Evolutionary conservation across 2,797 vertebrate species (phyloP).

Genomic region (Falco cherrug): DNA sequence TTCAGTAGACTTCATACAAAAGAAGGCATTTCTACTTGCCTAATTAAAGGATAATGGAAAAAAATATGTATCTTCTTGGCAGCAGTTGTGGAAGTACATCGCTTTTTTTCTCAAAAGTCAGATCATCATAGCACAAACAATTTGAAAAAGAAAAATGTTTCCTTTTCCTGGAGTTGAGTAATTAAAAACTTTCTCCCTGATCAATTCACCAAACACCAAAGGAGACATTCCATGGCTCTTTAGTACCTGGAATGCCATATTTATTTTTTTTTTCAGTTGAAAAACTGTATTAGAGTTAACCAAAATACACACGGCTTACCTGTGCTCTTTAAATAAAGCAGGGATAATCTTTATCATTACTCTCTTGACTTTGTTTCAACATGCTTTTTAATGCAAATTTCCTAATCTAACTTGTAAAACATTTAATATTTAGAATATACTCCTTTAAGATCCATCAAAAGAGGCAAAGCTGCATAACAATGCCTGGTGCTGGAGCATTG

Average conservation of each 20-base stretch:
- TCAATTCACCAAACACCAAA: background rate
- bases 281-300: background rate
- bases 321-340: background rate
- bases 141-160: conserved; percentile 22
- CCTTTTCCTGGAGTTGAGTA: background rate
- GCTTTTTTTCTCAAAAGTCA: background rate
- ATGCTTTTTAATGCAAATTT: conserved; percentile 69
- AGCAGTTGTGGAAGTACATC: background rate
- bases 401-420: conserved; percentile 75
- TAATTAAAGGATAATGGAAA: background rate
- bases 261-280: background rate
- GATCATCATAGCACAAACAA: background rate
- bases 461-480: conserved; percentile 71
- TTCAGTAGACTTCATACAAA: background rate
- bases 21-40: background rate
- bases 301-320: background rate
- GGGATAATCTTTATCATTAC: conserved; percentile 1
- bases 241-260: background rate
- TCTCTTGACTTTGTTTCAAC: conserved; percentile 63
- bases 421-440: conserved; percentile 77
- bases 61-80: background rate
- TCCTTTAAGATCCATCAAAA: conserved; percentile 69
- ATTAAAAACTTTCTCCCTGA: conserved; percentile 25
- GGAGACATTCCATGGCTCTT: background rate
- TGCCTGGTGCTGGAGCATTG: conserved; percentile 66